Evolutionary conservation across 2,797 vertebrate genomes (phyloP).

Genomic region (Amniataba percoides): DNA sequence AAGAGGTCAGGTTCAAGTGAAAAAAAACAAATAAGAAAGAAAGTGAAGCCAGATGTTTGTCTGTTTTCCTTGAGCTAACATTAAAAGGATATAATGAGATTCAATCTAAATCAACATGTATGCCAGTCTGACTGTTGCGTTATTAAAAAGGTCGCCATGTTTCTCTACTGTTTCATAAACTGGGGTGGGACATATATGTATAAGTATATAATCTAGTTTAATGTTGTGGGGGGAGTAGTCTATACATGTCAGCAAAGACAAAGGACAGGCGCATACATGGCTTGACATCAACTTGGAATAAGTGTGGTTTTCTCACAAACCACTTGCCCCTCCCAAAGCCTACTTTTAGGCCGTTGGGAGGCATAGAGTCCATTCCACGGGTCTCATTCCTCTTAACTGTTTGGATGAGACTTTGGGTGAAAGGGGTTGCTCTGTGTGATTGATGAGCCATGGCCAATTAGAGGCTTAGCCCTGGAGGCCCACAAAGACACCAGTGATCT

Average conservation of each 20-base stretch:
- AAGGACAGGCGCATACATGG: constrained; percentile 73
- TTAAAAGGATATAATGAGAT: constrained; percentile 51
- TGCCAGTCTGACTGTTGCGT: constrained; percentile 39
- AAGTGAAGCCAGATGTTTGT: constrained; percentile 62
- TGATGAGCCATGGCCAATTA: constrained; percentile 88
- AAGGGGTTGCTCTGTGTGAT: constrained; percentile 79
- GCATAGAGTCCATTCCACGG: constrained; percentile 70
- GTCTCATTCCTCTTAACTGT: constrained; percentile 74
- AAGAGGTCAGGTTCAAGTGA: constrained; percentile 40
- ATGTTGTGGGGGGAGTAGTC: constrained; percentile 26
- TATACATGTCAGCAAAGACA: constrained; percentile 62
- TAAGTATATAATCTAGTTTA: constrained; percentile 21
- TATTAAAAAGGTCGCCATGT: constrained; percentile 7
- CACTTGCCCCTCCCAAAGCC: constrained; percentile 71
- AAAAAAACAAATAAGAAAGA: constrained; percentile 50
- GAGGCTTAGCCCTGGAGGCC: constrained; percentile 82
- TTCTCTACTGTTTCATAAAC: constrained; percentile 11
- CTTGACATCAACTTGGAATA: constrained; percentile 69
- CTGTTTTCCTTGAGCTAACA: constrained; percentile 49
- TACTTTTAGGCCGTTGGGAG: constrained; percentile 76
- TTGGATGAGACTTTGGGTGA: constrained; percentile 81
- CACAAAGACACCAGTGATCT: constrained; percentile 77
- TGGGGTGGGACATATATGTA: constrained; percentile 8
- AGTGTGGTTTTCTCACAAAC: constrained; percentile 79
- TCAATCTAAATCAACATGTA: constrained; percentile 22